A percentile compares a stretch with the other conserved stretches of the same genome.
These are phyloP conservation scores for Panopea generosa DNA, from an alignment of 2,888 invertebrate species.

Conservation along the genomic window DNA sequence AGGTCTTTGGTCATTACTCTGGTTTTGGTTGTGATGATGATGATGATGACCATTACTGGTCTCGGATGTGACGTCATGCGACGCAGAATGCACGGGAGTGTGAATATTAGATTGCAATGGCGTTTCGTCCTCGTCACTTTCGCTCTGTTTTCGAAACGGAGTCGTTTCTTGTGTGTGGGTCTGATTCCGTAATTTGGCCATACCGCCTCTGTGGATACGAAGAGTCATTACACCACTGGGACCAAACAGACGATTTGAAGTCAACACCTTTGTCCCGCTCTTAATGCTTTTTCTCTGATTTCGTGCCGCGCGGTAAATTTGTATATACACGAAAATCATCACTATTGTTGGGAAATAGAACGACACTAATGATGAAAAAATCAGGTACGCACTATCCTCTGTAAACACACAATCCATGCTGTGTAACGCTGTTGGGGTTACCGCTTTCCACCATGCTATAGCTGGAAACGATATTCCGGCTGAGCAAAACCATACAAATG, in stretches of 20 bases:
- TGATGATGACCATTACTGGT: conserved; percentile 25
- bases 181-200: conserved; percentile 80
- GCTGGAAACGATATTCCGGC: conserved; percentile 99
- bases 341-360: conserved; percentile 98
- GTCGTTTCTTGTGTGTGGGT: conserved; percentile 66
- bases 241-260: conserved; percentile 86
- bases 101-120: conserved; percentile 18
- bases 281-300: conserved; percentile 96
- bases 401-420: conserved; percentile 93
- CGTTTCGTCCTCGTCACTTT: conserved; percentile 69
- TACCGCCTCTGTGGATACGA: conserved; percentile 96
- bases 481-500: conserved; percentile 98
- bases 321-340: conserved; percentile 99
- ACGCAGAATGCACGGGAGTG: conserved; percentile 30
- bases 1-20: conserved; percentile 63
- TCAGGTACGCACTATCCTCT: conserved; percentile 97
- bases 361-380: conserved; percentile 98
- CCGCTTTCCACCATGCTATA: conserved; percentile 89
- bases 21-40: conserved; percentile 29
- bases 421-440: conserved; percentile 77
- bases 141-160: conserved; percentile 68
- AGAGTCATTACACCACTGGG: conserved; percentile 91
- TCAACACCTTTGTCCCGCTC: conserved; percentile 91
- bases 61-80: conserved; percentile 15
- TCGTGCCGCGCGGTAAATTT: conserved; percentile 97